A percentile compares a stretch with the other conserved stretches of the same genome.
These are phyloP conservation scores for Otocyon megalotis DNA, from an alignment of 2,113 vertebrate genomes.

Conservation along the genomic window DNA sequence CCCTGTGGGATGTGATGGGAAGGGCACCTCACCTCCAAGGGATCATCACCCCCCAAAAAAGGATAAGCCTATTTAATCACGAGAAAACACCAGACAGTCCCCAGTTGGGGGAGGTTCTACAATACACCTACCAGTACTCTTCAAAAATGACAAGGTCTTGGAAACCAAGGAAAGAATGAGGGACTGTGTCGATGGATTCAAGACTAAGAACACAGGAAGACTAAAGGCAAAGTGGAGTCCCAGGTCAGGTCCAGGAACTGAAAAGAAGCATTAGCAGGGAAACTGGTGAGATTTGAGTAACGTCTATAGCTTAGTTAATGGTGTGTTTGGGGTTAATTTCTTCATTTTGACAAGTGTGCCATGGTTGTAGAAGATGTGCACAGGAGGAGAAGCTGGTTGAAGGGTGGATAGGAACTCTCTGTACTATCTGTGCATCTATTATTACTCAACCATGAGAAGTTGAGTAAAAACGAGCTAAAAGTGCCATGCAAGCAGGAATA, in stretches of 20 bases:
- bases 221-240: too few species aligned
- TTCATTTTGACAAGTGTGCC: fast-evolving
- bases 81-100: neutral
- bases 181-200: neutral
- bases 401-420: neutral
- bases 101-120: neutral
- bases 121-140: neutral
- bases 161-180: neutral
- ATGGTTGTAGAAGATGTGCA: neutral
- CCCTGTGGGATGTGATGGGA: fast-evolving
- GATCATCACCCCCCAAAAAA: neutral
- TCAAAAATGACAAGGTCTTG: neutral
- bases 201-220: neutral
- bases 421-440: neutral
- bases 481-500: too few species aligned
- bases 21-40: neutral
- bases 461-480: neutral
- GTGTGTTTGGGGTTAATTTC: neutral
- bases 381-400: neutral
- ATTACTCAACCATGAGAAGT: neutral
- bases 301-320: neutral
- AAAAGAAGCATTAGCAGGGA: neutral
- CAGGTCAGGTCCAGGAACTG: neutral
- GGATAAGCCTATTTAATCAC: neutral
- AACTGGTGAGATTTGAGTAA: neutral